Conservation (phyloP, 1,140 invertebrate species). For the Drosophila parvula region DNA sequence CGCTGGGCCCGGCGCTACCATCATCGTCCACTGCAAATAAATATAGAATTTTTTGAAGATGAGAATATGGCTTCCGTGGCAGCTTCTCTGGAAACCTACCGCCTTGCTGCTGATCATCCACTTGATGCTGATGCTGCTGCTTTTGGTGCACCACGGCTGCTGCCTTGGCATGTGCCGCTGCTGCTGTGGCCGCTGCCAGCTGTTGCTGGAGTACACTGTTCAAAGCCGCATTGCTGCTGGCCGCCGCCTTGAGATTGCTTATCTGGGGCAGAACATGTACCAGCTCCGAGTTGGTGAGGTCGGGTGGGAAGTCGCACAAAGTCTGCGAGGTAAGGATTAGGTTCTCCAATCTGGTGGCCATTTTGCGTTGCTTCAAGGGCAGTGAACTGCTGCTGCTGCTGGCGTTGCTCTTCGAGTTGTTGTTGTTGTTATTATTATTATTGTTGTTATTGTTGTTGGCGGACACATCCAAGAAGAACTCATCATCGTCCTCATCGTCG, state of each 20-base stretch:
- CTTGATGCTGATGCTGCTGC: slow-evolving; percentile 32
- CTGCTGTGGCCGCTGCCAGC: slow-evolving; percentile 58
- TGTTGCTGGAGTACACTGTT: slow-evolving; percentile 69
- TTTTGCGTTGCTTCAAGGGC: slow-evolving; percentile 68
- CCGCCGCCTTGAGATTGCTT: slow-evolving; percentile 67
- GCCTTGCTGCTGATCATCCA: slow-evolving; percentile 45
- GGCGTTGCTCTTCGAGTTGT: slow-evolving; percentile 24
- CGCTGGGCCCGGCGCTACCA: slow-evolving; percentile 33
- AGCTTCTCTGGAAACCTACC: slow-evolving; percentile 16
- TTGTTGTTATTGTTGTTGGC: slow-evolving; percentile 42
- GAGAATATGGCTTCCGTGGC: background rate
- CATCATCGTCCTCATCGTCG: slow-evolving; percentile 66
- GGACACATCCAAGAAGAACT: slow-evolving; percentile 60
- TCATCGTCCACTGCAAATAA: slow-evolving; percentile 49
- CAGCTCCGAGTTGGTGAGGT: slow-evolving; percentile 67
- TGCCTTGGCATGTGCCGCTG: slow-evolving; percentile 70
- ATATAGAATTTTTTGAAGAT: background rate
- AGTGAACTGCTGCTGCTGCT: slow-evolving; percentile 29
- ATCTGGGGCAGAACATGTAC: slow-evolving; percentile 75
- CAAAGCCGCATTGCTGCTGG: slow-evolving; percentile 61
- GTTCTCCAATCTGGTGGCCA: slow-evolving; percentile 72
- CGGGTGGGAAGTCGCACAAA: slow-evolving; percentile 74
- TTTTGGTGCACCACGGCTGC: slow-evolving; percentile 44
- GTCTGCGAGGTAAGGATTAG: slow-evolving; percentile 67
- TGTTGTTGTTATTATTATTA: slow-evolving; percentile 44